Conservation (phyloP, 2,797 vertebrate species). For the Acipenser oxyrinchus region DNA sequence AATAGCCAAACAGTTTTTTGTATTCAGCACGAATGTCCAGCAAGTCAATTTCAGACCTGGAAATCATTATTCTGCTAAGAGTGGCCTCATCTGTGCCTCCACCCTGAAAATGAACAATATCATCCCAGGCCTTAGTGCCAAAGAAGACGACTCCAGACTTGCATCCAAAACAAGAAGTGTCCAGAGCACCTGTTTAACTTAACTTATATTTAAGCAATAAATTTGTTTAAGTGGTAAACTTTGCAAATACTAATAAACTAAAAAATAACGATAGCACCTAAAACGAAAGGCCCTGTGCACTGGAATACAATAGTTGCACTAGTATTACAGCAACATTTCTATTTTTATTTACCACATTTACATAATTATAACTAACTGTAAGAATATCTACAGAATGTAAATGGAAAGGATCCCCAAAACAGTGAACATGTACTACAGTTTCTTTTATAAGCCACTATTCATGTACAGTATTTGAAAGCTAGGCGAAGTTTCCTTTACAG, state of each 20-base stretch:
- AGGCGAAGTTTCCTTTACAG: too few species aligned
- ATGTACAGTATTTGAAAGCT: too few species aligned
- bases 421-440: too few species aligned
- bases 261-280: too few species aligned
- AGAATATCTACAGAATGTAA: too few species aligned
- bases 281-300: too few species aligned
- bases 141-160: slow-evolving; percentile 13
- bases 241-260: not conserved
- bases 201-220: not conserved
- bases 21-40: slow-evolving; percentile 75
- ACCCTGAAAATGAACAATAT: slow-evolving; percentile 50
- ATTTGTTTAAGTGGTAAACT: not conserved
- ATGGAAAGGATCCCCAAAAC: too few species aligned
- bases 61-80: slow-evolving; percentile 70
- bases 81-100: slow-evolving; percentile 67
- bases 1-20: slow-evolving; percentile 66
- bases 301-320: too few species aligned
- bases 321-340: too few species aligned
- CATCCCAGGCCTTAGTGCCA: slow-evolving; percentile 33
- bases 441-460: too few species aligned
- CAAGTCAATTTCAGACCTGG: slow-evolving; percentile 76
- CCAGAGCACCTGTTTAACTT: not conserved
- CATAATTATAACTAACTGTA: too few species aligned
- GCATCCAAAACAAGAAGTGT: slow-evolving; percentile 9
- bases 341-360: too few species aligned